These are phyloP conservation scores for Eira barbara DNA, from an alignment of 2,113 vertebrate genomes.

Conservation along the genomic window DNA sequence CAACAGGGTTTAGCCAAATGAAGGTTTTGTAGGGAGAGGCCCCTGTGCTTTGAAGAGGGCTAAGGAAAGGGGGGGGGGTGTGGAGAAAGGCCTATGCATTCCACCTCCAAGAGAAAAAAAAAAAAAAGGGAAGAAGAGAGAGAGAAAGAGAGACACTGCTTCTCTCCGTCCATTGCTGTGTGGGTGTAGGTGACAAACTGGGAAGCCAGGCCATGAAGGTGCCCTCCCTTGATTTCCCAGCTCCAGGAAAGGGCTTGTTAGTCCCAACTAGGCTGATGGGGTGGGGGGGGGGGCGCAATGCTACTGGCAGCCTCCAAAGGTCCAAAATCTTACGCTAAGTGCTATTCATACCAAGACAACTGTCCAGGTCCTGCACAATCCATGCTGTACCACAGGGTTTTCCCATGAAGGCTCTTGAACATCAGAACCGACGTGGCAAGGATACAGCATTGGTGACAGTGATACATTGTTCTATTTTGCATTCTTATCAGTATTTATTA, in stretches of 20 bases:
- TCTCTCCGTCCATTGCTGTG: background rate
- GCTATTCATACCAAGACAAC: background rate
- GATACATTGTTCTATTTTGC: background rate
- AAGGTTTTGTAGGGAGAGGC: background rate
- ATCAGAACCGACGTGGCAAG: background rate
- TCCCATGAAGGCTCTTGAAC: background rate
- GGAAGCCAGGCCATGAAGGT: background rate
- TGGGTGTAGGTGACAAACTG: background rate
- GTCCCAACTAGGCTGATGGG: background rate
- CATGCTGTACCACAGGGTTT: background rate
- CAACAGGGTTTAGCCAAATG: background rate
- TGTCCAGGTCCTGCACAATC: background rate
- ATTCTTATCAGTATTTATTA: background rate
- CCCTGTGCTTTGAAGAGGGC: background rate
- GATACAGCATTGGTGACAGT: background rate
- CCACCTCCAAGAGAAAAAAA: background rate
- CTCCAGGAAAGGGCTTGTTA: background rate
- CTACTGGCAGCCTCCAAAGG: background rate
- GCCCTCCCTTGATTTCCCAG: background rate
- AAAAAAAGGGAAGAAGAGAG: background rate
- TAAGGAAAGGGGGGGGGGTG: background rate
- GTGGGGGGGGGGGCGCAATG: too few relatives aligned
- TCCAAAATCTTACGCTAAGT: background rate
- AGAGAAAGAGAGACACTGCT: background rate
- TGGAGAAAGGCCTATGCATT: background rate